These are phyloP conservation scores for Neomonachus schauinslandi DNA, from an alignment of 2,113 vertebrate species.

Conservation along the genomic window DNA sequence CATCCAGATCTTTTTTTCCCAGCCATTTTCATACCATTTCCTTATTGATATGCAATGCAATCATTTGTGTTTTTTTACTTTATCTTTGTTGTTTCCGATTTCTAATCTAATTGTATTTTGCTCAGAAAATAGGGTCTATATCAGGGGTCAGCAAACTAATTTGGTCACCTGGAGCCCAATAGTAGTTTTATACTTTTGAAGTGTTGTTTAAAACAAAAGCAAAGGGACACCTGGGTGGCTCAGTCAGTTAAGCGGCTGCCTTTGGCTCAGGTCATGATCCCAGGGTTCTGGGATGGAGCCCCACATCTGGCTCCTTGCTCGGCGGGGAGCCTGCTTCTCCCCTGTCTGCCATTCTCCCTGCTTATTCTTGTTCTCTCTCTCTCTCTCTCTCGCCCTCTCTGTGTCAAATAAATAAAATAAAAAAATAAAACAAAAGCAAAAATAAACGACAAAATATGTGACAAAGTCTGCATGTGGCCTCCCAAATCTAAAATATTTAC, in stretches of 20 bases:
- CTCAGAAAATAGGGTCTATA: background rate
- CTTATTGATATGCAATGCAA: background rate
- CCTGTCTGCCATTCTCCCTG: no score
- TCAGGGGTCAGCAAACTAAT: background rate
- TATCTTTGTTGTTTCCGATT: background rate
- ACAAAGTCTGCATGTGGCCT: background rate
- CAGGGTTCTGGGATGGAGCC: no score
- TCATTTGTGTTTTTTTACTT: background rate
- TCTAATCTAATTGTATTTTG: conserved; percentile 21
- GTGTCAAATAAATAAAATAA: no score
- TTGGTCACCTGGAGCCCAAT: background rate
- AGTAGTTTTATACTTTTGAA: background rate
- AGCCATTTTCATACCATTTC: background rate
- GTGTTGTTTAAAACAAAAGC: background rate
- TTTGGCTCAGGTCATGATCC: no score
- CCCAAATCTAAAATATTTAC: background rate
- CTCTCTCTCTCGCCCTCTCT: no score
- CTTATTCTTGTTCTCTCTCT: no score
- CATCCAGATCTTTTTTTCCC: background rate
- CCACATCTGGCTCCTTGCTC: no score
- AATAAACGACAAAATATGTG: background rate
- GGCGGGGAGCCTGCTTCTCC: no score
- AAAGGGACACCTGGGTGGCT: background rate
- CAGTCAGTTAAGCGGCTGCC: no score
- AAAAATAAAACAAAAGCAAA: background rate